A percentile compares a stretch with the other conserved stretches of the same genome.
phyloP scores from a whole-genome alignment of 2,113 vertebrate genomes.

The Sminthopsis crassicaudata region DNA sequence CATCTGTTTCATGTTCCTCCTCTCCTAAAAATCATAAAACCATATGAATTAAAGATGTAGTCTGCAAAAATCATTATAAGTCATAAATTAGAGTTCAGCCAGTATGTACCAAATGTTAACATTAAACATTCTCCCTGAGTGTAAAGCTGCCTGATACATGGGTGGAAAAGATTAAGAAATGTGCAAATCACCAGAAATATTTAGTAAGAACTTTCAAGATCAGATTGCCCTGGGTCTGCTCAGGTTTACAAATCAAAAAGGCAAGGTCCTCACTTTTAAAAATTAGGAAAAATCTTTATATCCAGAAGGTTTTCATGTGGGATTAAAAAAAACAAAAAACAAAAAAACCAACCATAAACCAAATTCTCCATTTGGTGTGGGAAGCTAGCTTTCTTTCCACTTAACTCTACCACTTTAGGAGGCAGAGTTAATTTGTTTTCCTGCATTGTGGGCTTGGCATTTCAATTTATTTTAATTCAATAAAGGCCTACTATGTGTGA shows the following conservation, averaged over 20 bases:
- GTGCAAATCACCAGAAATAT: conserved; percentile 24
- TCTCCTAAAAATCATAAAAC: not conserved
- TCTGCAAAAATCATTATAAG: not conserved
- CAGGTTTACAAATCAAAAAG: conserved; percentile 15
- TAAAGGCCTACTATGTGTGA: not conserved
- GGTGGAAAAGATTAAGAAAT: conserved; percentile 33
- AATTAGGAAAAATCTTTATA: conserved; percentile 21
- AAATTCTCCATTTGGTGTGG: not conserved
- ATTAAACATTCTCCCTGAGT: not conserved
- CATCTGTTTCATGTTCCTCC: conserved; percentile 9
- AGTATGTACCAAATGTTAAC: not conserved
- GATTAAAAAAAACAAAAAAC: conserved; percentile 38
- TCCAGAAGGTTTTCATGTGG: not conserved
- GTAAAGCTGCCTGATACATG: conserved; percentile 5
- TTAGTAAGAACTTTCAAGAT: not conserved
- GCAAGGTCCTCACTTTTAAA: conserved; percentile 8
- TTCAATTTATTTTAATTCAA: not conserved
- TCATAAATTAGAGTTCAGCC: not conserved
- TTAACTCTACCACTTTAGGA: not conserved
- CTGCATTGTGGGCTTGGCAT: not conserved
- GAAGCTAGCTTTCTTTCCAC: not conserved
- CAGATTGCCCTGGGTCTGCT: conserved; percentile 18
- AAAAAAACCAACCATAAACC: not conserved
- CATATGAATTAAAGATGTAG: not conserved
- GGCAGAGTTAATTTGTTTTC: not conserved